phyloP scores from a whole-genome alignment of 2,888 invertebrate genomes.

The Catocala fraxini region DNA sequence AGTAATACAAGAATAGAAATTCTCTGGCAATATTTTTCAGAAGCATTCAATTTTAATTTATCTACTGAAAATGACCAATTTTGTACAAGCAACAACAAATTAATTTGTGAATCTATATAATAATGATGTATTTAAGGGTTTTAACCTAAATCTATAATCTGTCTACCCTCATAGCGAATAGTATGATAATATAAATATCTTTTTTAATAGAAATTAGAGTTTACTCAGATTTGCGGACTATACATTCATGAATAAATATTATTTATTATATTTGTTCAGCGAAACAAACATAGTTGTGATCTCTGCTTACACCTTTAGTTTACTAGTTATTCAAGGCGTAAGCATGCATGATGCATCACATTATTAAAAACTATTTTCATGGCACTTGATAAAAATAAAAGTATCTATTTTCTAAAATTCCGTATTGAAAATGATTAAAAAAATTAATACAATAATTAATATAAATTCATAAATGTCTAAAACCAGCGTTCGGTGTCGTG shows the following conservation, averaged over 20 bases:
- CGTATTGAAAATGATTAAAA: too few species aligned
- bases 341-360: too few species aligned
- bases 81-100: conserved; percentile 10
- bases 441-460: too few species aligned
- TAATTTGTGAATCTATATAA: not conserved
- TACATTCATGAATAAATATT: conserved; percentile 8
- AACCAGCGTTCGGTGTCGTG: conserved; percentile 68
- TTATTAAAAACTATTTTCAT: too few species aligned
- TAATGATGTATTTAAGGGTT: not conserved
- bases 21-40: not conserved
- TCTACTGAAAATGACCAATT: conserved; percentile 15
- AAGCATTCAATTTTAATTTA: conserved; percentile 5
- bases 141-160: not conserved
- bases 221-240: conserved; percentile 8
- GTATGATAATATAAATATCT: conserved; percentile 1
- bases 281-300: not conserved
- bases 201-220: conserved; percentile 6
- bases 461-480: conserved; percentile 48
- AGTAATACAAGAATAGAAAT: not conserved
- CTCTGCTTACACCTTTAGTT: too few species aligned
- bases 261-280: not conserved
- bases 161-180: conserved; percentile 10
- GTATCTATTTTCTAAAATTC: too few species aligned
- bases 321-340: too few species aligned
- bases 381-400: too few species aligned